A percentile compares a stretch with the other conserved stretches of the same genome.
Conservation (phyloP, 1,140 invertebrate genomes). For the Chironomus tepperi region DNA sequence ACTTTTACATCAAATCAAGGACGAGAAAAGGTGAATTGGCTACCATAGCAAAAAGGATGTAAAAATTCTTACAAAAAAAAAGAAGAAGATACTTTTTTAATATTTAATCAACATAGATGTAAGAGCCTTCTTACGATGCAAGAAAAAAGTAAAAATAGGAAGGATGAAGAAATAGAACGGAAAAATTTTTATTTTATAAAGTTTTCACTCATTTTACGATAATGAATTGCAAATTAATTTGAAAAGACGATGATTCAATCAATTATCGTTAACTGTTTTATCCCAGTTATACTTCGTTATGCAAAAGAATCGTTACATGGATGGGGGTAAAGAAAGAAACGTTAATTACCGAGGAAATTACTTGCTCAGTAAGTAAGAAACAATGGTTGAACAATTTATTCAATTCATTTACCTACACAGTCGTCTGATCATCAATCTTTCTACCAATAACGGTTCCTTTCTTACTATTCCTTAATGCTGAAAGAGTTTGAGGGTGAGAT, state of each 20-base stretch:
- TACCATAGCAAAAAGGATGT: too few species aligned
- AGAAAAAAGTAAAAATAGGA: too few species aligned
- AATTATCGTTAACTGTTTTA: neutral
- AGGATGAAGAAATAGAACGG: neutral
- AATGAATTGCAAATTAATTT: slow-evolving; percentile 14
- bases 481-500: neutral
- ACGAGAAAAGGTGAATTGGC: too few species aligned
- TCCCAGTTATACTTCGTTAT: too few species aligned
- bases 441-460: neutral
- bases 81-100: too few species aligned
- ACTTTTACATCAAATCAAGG: too few species aligned
- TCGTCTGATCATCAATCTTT: slow-evolving; percentile 1
- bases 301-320: neutral
- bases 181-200: neutral
- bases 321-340: neutral
- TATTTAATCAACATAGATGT: too few species aligned
- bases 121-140: too few species aligned
- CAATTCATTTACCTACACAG: neutral
- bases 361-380: neutral
- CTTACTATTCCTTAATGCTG: too few species aligned
- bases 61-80: too few species aligned
- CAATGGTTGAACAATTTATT: neutral
- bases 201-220: neutral
- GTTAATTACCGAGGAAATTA: slow-evolving; percentile 1
- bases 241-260: slow-evolving; percentile 7